Evolutionary conservation across 1,140 invertebrate genomes (phyloP), one percentile per base, ranked within the genome.

Genomic region (Paralvinella palmiformis): DNA sequence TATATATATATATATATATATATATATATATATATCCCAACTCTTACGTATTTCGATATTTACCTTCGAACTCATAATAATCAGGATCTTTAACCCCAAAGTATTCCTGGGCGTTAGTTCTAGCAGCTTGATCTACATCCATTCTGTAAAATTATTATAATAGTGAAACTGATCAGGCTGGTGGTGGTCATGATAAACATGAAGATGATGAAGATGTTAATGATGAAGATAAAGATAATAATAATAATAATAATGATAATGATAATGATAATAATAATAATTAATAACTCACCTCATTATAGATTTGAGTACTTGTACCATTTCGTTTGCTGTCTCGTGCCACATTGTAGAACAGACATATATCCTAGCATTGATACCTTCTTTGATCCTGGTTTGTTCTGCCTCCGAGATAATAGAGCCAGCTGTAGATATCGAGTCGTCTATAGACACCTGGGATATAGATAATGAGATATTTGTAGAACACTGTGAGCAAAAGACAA

Each of bases 1-100:
- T n/a, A n/a, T n/a, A n/a, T n/a, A n/a, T n/a, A n/a, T n/a, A n/a
- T n/a, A n/a, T n/a, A n/a, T n/a, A n/a, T n/a, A n/a, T n/a, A n/a
- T n/a, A n/a, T n/a, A n/a, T n/a, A n/a, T n/a, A n/a, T n/a, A n/a
- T n/a, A n/a, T n/a, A n/a, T n/a, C n/a, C n/a, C n/a, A n/a, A n/a
- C n/a, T n/a, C n/a, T n/a, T n/a, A n/a, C n/a, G n/a, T n/a, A n/a
- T n/a, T n/a, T n/a, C n/a, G n/a, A n/a, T n/a, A n/a, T n/a, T n/a
- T 60, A 85, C 84, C 85, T 86, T 97, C 94, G 72, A 96, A 96
- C 85, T 97, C 94, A 73, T 98, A 98, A 76, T 96, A 98, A 83
- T 97, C 94, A 0, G 92, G 92, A 84, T 97, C 93, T 1, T 94
- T 88, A 35, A 95, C 89, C 62, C 91, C 86, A 59, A 97, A 84